Conservation (phyloP, 2,888 invertebrate genomes). For the Eugnorisma glareosa region DNA sequence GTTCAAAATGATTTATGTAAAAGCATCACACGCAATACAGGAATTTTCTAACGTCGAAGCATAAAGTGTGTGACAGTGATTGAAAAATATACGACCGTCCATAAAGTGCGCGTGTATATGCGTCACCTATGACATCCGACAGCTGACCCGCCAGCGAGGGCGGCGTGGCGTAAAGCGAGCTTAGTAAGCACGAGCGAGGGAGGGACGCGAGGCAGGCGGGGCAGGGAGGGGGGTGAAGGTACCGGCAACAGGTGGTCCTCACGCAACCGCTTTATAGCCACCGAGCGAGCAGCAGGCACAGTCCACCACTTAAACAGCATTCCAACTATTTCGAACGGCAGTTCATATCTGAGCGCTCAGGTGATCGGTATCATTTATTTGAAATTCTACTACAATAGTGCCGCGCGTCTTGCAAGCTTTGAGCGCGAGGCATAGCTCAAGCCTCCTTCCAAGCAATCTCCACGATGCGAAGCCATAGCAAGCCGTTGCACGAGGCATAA, state of each 20-base stretch:
- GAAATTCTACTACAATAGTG: not conserved
- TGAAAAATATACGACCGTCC: slow-evolving; percentile 30
- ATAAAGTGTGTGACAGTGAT: slow-evolving; percentile 39
- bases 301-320: slow-evolving; percentile 27
- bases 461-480: not conserved
- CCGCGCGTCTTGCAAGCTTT: not conserved
- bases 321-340: slow-evolving; percentile 13
- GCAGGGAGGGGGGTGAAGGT: not conserved
- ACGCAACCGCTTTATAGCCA: slow-evolving; percentile 13
- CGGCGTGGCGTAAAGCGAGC: not conserved
- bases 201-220: not conserved
- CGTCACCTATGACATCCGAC: slow-evolving; percentile 23
- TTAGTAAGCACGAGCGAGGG: slow-evolving; percentile 12
- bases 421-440: not conserved
- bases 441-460: not conserved
- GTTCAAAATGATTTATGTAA: slow-evolving; percentile 4
- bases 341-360: too few species aligned
- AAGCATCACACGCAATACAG: slow-evolving; percentile 3
- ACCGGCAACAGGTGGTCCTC: slow-evolving; percentile 58
- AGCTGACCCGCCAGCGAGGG: slow-evolving; percentile 26
- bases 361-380: not conserved
- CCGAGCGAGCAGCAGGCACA: slow-evolving; percentile 2
- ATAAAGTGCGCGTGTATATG: slow-evolving; percentile 34
- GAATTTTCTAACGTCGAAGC: slow-evolving; percentile 12
- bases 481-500: not conserved